phyloP scores from a whole-genome alignment of 1,140 invertebrate species.

The Aphelinus certus region DNA sequence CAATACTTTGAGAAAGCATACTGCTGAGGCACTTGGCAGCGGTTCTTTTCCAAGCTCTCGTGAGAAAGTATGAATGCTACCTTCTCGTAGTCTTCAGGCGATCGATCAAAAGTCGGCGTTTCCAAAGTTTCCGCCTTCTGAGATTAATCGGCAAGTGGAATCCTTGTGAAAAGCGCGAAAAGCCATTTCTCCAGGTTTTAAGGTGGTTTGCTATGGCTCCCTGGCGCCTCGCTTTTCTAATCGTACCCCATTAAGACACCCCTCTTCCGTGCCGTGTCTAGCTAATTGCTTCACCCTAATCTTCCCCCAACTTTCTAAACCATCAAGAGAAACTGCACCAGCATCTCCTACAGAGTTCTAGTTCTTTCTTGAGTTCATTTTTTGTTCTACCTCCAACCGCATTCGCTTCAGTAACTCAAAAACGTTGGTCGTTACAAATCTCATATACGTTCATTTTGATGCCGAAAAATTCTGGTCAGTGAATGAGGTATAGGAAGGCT shows the following conservation, averaged over 20 bases:
- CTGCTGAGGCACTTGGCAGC: no score
- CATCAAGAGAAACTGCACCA: constrained; percentile 44
- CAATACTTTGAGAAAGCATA: no score
- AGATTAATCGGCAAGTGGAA: constrained; percentile 33
- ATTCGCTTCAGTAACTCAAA: no score
- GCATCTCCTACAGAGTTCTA: neutral
- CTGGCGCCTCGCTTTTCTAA: constrained; percentile 63
- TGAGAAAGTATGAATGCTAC: no score
- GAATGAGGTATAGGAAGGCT: no score
- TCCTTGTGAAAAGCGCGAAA: constrained; percentile 36
- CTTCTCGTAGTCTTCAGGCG: neutral
- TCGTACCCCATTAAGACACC: constrained; percentile 61
- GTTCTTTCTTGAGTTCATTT: no score
- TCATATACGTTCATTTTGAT: no score
- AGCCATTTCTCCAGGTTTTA: constrained; percentile 46
- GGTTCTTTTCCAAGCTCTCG: no score
- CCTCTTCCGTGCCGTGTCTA: constrained; percentile 48
- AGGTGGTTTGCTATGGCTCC: constrained; percentile 54
- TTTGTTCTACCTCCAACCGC: no score
- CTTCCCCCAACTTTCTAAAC: constrained; percentile 60
- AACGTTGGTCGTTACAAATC: no score
- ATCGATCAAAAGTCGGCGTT: constrained; percentile 41
- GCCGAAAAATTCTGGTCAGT: no score
- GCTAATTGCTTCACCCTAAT: constrained; percentile 62
- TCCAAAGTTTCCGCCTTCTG: constrained; percentile 35